Conservation (phyloP, 2,113 vertebrate genomes). For the Rhipidura dahli region DNA sequence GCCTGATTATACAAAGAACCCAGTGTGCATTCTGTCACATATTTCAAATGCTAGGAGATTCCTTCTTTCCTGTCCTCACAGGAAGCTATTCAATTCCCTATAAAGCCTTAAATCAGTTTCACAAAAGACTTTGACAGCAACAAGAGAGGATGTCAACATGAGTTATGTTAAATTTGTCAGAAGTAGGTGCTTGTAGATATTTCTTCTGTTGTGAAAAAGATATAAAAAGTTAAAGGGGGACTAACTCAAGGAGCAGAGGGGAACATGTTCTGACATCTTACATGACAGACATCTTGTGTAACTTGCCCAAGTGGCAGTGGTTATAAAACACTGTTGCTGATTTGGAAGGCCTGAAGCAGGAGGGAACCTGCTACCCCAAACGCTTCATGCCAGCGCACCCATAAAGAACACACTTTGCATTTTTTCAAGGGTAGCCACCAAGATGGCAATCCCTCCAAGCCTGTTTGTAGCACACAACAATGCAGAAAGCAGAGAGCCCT, state of each 20-base stretch:
- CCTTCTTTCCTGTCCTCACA: background rate
- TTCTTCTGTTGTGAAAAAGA: background rate
- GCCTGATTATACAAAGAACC: background rate
- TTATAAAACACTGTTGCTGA: background rate
- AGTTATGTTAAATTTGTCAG: background rate
- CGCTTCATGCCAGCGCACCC: background rate
- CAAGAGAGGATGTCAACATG: conserved; percentile 4
- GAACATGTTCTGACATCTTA: background rate
- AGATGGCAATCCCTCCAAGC: background rate
- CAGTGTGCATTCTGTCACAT: background rate
- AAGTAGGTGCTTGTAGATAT: background rate
- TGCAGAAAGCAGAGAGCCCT: background rate
- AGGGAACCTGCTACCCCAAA: background rate
- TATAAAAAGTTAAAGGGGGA: background rate
- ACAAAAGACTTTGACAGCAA: conserved; percentile 47
- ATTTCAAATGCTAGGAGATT: background rate
- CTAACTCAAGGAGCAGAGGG: background rate
- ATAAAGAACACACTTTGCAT: background rate
- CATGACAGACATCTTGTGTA: background rate
- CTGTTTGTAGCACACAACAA: background rate
- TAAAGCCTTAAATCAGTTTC: conserved; percentile 18
- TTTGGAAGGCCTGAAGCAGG: background rate
- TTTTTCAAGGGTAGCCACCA: background rate
- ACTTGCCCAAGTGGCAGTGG: background rate
- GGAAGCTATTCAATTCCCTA: conserved; percentile 26